Percentiles rank a stretch among this genome's conserved stretches.
These are phyloP conservation scores for Ostrea edulis DNA, from an alignment of 1,140 invertebrate species.

Conservation along the genomic window DNA sequence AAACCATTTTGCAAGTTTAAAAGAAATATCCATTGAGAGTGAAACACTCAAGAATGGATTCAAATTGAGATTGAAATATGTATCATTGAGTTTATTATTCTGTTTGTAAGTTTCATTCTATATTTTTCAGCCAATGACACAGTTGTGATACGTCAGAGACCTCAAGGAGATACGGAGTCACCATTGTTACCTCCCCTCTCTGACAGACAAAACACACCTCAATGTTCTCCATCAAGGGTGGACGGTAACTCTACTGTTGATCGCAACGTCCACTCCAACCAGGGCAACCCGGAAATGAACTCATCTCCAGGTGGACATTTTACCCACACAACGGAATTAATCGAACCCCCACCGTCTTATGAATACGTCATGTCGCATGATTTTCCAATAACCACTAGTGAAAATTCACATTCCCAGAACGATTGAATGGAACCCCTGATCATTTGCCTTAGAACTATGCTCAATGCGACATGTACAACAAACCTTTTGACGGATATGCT, in stretches of 20 bases:
- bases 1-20: too few species aligned
- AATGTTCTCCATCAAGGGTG: neutral
- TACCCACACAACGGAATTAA: neutral
- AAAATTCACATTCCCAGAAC: neutral
- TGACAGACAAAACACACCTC: neutral
- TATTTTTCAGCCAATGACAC: neutral
- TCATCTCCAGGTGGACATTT: neutral
- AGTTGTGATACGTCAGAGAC: neutral
- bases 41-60: too few species aligned
- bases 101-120: too few species aligned
- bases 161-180: neutral
- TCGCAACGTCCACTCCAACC: neutral
- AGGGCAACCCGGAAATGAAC: neutral
- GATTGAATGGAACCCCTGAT: neutral
- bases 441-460: too few species aligned
- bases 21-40: too few species aligned
- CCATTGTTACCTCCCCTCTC: neutral
- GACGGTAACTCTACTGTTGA: neutral
- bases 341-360: neutral
- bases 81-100: too few species aligned
- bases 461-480: too few species aligned
- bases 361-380: conserved; percentile 19
- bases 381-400: neutral
- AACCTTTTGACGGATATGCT: too few species aligned
- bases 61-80: too few species aligned